These are phyloP conservation scores for Drosophila anomalata DNA, from an alignment of 2,888 invertebrate species.

Conservation along the genomic window DNA sequence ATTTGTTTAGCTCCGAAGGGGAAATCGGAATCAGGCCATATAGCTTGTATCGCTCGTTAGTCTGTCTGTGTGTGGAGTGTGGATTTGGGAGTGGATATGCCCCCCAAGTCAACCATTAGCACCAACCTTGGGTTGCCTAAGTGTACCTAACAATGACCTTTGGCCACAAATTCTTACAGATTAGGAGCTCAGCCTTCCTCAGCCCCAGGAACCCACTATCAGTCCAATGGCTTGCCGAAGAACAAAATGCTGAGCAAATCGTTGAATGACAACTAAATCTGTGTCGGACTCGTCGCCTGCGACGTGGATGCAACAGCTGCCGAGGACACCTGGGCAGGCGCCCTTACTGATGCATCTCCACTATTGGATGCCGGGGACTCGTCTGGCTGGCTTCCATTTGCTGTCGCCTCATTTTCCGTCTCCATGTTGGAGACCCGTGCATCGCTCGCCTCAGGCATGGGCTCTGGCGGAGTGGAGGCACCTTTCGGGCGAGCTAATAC, in stretches of 20 bases:
- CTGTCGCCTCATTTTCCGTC: constrained; percentile 42
- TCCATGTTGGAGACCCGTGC: constrained; percentile 45
- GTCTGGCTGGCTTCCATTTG: constrained; percentile 46
- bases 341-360: constrained; percentile 25
- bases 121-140: constrained; percentile 71
- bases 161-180: constrained; percentile 64
- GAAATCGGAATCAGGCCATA: not conserved
- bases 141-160: constrained; percentile 64
- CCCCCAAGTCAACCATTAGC: constrained; percentile 50
- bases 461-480: constrained; percentile 62
- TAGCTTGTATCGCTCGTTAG: constrained; percentile 21
- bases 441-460: constrained; percentile 37
- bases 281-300: constrained; percentile 75
- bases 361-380: constrained; percentile 42
- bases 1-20: not conserved
- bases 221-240: constrained; percentile 79
- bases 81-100: constrained; percentile 9
- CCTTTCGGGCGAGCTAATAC: constrained; percentile 43
- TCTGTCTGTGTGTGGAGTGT: constrained; percentile 4
- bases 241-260: constrained; percentile 82
- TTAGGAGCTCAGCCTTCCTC: constrained; percentile 42
- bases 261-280: constrained; percentile 82
- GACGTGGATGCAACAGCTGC: constrained; percentile 63
- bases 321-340: constrained; percentile 34
- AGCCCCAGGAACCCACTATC: constrained; percentile 40